Evolutionary conservation across 2,113 vertebrate genomes (phyloP).

Genomic region (Gobiocypris rarus): DNA sequence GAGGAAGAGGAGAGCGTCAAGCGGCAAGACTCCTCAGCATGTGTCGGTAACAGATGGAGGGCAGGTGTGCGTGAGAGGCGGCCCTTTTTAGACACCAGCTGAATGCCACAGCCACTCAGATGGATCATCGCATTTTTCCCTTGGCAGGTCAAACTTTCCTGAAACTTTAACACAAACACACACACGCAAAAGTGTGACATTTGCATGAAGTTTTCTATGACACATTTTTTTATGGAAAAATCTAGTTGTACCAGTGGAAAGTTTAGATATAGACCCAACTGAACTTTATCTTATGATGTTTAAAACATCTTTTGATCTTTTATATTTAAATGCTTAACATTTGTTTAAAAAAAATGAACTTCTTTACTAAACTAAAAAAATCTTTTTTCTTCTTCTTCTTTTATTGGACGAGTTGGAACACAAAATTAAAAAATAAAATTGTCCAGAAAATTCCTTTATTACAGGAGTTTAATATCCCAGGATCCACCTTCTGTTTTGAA

Average conservation of each 20-base stretch:
- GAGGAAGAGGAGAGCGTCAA: constrained; percentile 51
- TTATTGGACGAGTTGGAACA: too few species aligned
- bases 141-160: constrained; percentile 58
- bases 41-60: constrained; percentile 68
- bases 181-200: not conserved
- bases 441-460: too few species aligned
- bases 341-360: not conserved
- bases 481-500: too few species aligned
- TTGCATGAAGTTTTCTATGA: not conserved
- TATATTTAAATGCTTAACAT: not conserved
- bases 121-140: constrained; percentile 71
- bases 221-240: not conserved
- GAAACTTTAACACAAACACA: constrained; percentile 53
- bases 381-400: too few species aligned
- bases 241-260: too few species aligned
- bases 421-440: too few species aligned
- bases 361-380: too few species aligned
- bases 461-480: too few species aligned
- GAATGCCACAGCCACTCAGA: constrained; percentile 70
- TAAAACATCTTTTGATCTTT: not conserved
- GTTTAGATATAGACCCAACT: too few species aligned
- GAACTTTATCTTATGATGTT: not conserved
- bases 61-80: constrained; percentile 66
- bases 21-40: constrained; percentile 52
- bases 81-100: constrained; percentile 67